These are phyloP conservation scores for Drosophila limbata DNA, from an alignment of 2,888 invertebrate species.

Conservation along the genomic window DNA sequence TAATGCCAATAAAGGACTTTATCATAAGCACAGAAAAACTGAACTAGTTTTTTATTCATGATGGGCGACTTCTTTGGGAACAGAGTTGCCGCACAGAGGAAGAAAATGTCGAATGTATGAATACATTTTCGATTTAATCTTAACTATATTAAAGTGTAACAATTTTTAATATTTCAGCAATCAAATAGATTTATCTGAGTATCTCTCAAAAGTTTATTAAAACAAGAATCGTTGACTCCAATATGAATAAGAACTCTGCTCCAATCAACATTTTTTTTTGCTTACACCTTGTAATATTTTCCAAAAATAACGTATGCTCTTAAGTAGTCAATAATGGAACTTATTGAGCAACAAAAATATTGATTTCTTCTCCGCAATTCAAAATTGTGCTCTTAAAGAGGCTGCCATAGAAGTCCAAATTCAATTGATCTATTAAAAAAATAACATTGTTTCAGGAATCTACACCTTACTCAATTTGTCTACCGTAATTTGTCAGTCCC, in stretches of 20 bases:
- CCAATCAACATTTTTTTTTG: too few relatives aligned
- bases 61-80: neutral
- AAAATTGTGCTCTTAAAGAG: neutral
- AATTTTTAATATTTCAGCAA: too few relatives aligned
- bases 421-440: neutral
- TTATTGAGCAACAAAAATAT: neutral
- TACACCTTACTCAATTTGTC: conserved; percentile 17
- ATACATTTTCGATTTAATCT: neutral
- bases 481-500: conserved; percentile 7
- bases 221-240: too few relatives aligned
- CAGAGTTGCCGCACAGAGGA: neutral
- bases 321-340: too few relatives aligned
- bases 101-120: neutral
- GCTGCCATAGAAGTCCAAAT: neutral
- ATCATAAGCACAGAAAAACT: conserved; percentile 51
- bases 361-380: neutral
- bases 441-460: neutral
- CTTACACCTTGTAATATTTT: too few relatives aligned
- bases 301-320: too few relatives aligned
- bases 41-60: neutral
- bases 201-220: too few relatives aligned
- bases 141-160: too few relatives aligned
- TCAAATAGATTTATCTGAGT: too few relatives aligned
- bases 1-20: conserved; percentile 74
- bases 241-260: too few relatives aligned